Base-by-base conservation (phyloP, 1,140 invertebrate species). In the Spodoptera frugiperda region DNA sequence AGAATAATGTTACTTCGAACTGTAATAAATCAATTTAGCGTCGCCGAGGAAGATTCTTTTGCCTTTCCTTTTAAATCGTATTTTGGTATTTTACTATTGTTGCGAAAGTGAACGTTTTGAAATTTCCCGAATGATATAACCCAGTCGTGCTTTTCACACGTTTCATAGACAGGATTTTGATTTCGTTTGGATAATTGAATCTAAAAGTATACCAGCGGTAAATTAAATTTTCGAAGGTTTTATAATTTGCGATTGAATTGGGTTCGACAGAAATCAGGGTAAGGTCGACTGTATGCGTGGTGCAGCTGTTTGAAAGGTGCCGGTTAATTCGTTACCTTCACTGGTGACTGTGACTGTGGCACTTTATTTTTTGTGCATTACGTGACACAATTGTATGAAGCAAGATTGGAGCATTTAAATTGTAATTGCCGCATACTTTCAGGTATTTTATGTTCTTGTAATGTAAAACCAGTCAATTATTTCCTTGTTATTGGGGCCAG, bases 251-350 rank as follows among this genome's bases (percentile, higher is more conserved):
- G 53, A 77, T 81, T 70, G 73, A 84, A 81, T 82, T 82, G 53
- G 79, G 63, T 79, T 73, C 48, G 78, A 78, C 80, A 79, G 78
- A 79, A 72, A 75, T 44, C 77, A 55, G 78, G 68, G 80, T 84
- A 83, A 86, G 84, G 84, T 80, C 80, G 71, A 53, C 21, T 68
- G 68, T 54, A 61, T 77, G 76, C 78, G 76, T 83, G 77, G 76
- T 61, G 59, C 73, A 49, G 21, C 30, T 59, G 76, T 79, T 85
- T 68, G 76, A 80, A 82, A 82, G 65, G 79, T 65, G 71, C 68
- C 54, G 53, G 63, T 77, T 63, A 59, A 53, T 44, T 76, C 65
- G 78, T 82, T 80, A 71, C 84, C 78, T 85, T 82, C 79, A 81
- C 75, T 49, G 63, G 61, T 75, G 77, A 78, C 70, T 79, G 30